A percentile compares a stretch with the other conserved stretches of the same genome.
These are phyloP conservation scores for Momotus momota DNA, from an alignment of 2,797 vertebrate species.

Conservation along the genomic window DNA sequence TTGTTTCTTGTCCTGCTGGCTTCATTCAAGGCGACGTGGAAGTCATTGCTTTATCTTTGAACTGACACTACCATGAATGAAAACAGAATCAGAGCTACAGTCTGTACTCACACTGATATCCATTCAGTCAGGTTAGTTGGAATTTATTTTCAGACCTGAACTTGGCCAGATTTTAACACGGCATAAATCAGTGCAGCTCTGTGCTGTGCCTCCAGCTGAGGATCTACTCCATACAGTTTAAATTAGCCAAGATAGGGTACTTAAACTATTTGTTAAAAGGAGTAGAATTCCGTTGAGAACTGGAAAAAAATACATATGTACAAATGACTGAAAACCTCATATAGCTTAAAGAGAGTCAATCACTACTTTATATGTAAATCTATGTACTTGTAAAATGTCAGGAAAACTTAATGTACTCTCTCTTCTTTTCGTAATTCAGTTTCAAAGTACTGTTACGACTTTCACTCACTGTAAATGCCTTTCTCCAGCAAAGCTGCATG, in stretches of 20 bases:
- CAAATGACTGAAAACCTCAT: neutral
- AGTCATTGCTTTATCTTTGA: slow-evolving; percentile 15
- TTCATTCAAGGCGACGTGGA: neutral
- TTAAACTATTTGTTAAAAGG: neutral
- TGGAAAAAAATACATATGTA: neutral
- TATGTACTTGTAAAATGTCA: slow-evolving; percentile 39
- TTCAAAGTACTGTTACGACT: slow-evolving; percentile 33
- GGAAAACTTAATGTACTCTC: neutral
- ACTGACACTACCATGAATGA: neutral
- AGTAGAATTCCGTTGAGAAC: neutral
- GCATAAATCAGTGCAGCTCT: neutral
- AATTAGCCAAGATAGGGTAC: neutral
- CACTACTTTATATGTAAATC: slow-evolving; percentile 45
- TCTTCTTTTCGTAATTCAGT: neutral
- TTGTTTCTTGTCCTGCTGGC: neutral
- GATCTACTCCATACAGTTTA: neutral
- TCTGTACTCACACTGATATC: neutral
- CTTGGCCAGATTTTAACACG: neutral
- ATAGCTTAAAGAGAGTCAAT: neutral
- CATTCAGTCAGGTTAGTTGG: neutral
- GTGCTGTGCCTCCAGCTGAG: neutral
- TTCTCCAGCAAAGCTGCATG: neutral
- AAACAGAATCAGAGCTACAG: neutral
- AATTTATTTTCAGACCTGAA: slow-evolving; percentile 19
- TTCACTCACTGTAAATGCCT: slow-evolving; percentile 9